Base-by-base conservation (phyloP, 53 echinoderm and acorn worm genomes). In the Holothuria leucospilota region DNA sequence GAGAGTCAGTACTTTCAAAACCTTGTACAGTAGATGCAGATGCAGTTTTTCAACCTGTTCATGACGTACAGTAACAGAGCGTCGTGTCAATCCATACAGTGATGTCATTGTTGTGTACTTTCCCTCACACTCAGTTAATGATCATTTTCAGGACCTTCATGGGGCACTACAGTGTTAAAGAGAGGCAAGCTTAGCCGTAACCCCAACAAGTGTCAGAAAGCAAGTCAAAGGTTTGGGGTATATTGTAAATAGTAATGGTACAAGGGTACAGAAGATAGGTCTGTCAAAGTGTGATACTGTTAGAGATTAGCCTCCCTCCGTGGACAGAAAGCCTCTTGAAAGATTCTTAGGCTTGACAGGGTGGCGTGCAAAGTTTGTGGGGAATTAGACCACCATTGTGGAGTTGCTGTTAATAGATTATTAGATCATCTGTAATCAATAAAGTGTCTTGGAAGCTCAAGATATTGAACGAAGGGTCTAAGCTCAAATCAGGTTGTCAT, bases 141-240 rank as follows among this genome's bases (percentile, higher is more conserved):
- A 71, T 20, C 71, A 71, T 39, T 71, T 71, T 40, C 8, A 39
- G 39, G 71, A 71, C 39, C 29, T 28, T 9, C 18, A 29, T 34
- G 11, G 38, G 16, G 71, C 20, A 9, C 73, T 92, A 25, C 2
- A n/a, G 5, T 85, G 63, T 56, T 46, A 89, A 7, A 40, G 69
- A 34, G 10, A 66, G 14, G 92, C 89, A 8, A 86, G 89, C 8
- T 81, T 89, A 4, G 89, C 85, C 53, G 69, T 86, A 89, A 92
- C 40, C 34, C 51, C 5, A 62, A 52, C 5, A 92, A 92, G 53
- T 93, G 89, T 58, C 64, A 74, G 13, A 87, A 87, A 75, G 29
- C 64, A 7, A 25, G 38, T 6, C 51, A 6, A 0, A 38, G 83
- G 16, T n/a, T n/a, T n/a, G n/a, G n/a, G n/a, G n/a, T n/a, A n/a